A percentile compares a stretch with the other conserved stretches of the same genome.
Conservation (phyloP, 2,888 invertebrate species). For the Pterostichus madidus region DNA sequence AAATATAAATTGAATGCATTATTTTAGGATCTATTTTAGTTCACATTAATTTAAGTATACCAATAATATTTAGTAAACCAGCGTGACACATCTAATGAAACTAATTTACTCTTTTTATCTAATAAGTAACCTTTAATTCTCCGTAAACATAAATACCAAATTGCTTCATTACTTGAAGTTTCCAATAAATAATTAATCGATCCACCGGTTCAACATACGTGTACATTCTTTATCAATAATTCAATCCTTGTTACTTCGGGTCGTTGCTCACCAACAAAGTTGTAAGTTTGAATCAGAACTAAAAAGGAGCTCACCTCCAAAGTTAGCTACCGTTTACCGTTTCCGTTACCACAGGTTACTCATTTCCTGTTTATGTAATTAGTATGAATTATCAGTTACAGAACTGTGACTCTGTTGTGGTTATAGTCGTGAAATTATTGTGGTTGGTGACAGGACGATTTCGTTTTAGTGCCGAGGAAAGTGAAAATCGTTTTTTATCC, state of each 20-base stretch:
- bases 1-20: too few relatives aligned
- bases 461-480: not conserved
- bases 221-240: not conserved
- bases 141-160: too few relatives aligned
- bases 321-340: not conserved
- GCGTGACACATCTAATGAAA: too few relatives aligned
- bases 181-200: not conserved
- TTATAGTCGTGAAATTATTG: not conserved
- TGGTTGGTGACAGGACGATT: not conserved
- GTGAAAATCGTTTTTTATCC: not conserved
- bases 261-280: too few relatives aligned
- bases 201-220: not conserved
- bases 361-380: constrained; percentile 40
- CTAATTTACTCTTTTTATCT: too few relatives aligned
- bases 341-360: constrained; percentile 15
- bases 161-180: too few relatives aligned
- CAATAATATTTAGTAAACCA: too few relatives aligned
- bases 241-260: not conserved
- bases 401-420: not conserved
- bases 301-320: not conserved
- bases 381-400: constrained; percentile 17
- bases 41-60: too few relatives aligned
- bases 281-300: not conserved
- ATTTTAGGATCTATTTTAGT: too few relatives aligned
- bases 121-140: too few relatives aligned